Conservation (phyloP, 2,113 vertebrate species). For the Ochotona curzoniae region DNA sequence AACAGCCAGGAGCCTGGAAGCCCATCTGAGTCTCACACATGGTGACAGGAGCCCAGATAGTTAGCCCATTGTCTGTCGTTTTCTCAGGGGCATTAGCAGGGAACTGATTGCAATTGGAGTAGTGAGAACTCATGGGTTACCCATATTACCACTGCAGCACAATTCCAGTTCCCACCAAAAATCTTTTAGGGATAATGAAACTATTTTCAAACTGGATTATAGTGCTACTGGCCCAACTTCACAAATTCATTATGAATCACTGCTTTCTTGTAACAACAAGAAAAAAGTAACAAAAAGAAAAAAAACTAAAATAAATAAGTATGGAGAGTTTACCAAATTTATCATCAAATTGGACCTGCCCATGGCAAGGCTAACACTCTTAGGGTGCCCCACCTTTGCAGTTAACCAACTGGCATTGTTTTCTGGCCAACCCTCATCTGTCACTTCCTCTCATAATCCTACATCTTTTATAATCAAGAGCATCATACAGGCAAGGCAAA, state of each 20-base stretch:
- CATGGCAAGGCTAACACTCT: neutral
- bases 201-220: slow-evolving; percentile 14
- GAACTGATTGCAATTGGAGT: no score
- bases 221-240: neutral
- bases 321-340: neutral
- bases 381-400: neutral
- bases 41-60: no score
- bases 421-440: neutral
- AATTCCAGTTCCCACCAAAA: neutral
- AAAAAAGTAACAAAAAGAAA: slow-evolving; percentile 32
- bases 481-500: neutral
- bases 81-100: no score
- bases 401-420: neutral
- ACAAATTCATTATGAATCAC: slow-evolving; percentile 15
- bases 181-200: slow-evolving; percentile 4
- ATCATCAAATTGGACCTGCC: neutral
- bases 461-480: neutral
- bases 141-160: no score
- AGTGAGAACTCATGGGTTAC: no score
- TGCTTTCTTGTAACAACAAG: neutral
- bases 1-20: no score
- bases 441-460: neutral
- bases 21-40: no score
- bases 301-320: no score
- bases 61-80: no score